phyloP scores from a whole-genome alignment of 2,888 invertebrate species.

The Leptura quadrifasciata region DNA sequence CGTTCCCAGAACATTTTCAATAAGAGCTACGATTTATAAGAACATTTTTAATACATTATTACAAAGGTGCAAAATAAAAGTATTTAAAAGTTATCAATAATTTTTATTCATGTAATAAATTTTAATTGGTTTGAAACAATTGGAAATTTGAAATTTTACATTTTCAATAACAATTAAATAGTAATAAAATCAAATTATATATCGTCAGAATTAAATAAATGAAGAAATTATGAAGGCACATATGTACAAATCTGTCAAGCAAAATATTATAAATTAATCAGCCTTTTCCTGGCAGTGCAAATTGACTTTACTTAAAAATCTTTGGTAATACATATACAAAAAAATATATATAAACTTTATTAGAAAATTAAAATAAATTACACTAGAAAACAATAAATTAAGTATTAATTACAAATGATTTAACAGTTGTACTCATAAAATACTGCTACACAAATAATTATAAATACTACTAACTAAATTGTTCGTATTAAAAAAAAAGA shows the following conservation, averaged over 20 bases:
- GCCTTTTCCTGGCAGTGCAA: conserved; percentile 35
- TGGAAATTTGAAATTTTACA: neutral
- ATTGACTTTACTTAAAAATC: conserved; percentile 22
- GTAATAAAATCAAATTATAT: neutral
- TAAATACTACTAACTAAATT: conserved; percentile 23
- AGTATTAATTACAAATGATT: neutral
- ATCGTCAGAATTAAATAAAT: conserved; percentile 9
- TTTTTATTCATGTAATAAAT: neutral
- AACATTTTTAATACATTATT: too few species aligned
- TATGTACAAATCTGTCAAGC: conserved; percentile 44
- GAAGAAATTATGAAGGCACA: conserved; percentile 49
- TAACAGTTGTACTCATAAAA: conserved; percentile 15
- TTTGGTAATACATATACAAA: conserved; percentile 28
- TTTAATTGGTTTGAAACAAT: neutral
- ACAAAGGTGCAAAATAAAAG: neutral
- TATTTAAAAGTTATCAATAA: neutral
- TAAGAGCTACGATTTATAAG: too few species aligned
- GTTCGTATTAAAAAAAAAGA: neutral
- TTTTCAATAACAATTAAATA: neutral
- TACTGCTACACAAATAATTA: conserved; percentile 30
- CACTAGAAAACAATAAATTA: conserved; percentile 33
- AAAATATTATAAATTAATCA: conserved; percentile 26
- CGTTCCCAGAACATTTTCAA: too few species aligned
- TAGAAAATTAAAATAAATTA: conserved; percentile 23
- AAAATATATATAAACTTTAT: conserved; percentile 26